Percentiles rank a stretch among this genome's conserved stretches.
These are phyloP conservation scores for Sycophila texana DNA, from an alignment of 2,888 invertebrate genomes.

Conservation along the genomic window DNA sequence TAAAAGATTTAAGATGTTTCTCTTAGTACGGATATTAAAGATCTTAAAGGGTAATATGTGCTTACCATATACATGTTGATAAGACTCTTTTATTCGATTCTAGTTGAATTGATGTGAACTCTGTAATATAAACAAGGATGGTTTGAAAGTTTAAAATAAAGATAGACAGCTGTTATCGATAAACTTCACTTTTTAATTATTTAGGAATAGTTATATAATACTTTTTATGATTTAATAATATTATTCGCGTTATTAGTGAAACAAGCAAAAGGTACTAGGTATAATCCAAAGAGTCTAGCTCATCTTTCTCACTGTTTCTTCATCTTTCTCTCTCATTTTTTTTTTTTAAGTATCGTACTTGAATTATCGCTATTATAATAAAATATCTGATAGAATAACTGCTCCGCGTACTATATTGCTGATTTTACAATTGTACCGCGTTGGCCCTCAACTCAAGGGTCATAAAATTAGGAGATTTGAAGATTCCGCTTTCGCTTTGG, in stretches of 20 bases:
- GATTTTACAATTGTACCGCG: constrained; percentile 54
- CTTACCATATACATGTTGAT: constrained; percentile 10
- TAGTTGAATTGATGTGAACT: not conserved
- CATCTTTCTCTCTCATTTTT: constrained; percentile 3
- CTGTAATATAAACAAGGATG: constrained; percentile 27
- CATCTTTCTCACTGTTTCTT: constrained; percentile 55
- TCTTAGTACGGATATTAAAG: constrained; percentile 8
- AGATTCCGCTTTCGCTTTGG: constrained; percentile 46
- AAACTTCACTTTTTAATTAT: constrained; percentile 66
- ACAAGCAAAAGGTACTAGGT: constrained; percentile 65
- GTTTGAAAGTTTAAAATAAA: constrained; percentile 33
- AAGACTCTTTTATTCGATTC: constrained; percentile 19
- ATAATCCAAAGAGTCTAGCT: constrained; percentile 61
- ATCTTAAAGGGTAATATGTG: constrained; percentile 29
- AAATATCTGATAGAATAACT: constrained; percentile 65
- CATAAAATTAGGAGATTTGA: constrained; percentile 27
- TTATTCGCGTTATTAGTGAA: constrained; percentile 64
- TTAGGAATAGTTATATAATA: constrained; percentile 69
- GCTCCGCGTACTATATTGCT: constrained; percentile 63
- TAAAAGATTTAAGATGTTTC: constrained; percentile 18
- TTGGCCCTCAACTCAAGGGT: constrained; percentile 56
- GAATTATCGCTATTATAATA: constrained; percentile 65
- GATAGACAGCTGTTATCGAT: constrained; percentile 60
- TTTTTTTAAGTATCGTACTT: constrained; percentile 62
- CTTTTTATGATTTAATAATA: constrained; percentile 63